Evolutionary conservation across 2,113 vertebrate species (phyloP).

Genomic region (Peromyscus leucopus): DNA sequence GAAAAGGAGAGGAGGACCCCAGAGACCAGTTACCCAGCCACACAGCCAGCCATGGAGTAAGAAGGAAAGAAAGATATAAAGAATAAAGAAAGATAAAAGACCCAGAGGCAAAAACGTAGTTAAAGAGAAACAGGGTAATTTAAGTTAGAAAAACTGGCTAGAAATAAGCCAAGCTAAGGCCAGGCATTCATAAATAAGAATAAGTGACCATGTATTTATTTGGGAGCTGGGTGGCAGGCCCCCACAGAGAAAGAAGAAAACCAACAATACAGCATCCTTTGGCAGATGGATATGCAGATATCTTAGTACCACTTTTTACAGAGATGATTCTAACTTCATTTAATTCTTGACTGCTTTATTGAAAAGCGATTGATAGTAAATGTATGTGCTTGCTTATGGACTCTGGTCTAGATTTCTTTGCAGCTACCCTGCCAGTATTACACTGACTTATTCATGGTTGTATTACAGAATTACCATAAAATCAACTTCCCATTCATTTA

Average conservation of each 20-base stretch:
- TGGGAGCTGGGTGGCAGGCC: background rate
- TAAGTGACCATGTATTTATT: background rate
- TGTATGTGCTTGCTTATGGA: background rate
- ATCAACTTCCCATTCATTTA: conserved; percentile 8
- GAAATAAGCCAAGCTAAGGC: too few relatives aligned
- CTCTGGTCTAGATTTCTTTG: background rate
- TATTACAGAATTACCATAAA: conserved; percentile 10
- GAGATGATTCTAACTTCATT: background rate
- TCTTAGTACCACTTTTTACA: background rate
- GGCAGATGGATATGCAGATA: conserved; percentile 9
- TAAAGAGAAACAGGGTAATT: too few relatives aligned
- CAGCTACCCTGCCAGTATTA: background rate
- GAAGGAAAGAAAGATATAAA: too few relatives aligned
- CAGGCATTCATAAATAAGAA: too few relatives aligned
- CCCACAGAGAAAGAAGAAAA: background rate
- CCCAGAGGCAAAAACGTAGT: too few relatives aligned
- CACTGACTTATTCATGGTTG: background rate
- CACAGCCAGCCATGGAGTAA: too few relatives aligned
- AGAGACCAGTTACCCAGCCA: too few relatives aligned
- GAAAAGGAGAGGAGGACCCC: too few relatives aligned
- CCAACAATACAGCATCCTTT: background rate
- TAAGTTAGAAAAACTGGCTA: too few relatives aligned
- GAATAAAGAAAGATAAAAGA: too few relatives aligned
- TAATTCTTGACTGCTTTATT: conserved; percentile 1
- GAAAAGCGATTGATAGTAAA: background rate